Conservation (phyloP, 2,888 invertebrate genomes). For the Laothoe populi region DNA sequence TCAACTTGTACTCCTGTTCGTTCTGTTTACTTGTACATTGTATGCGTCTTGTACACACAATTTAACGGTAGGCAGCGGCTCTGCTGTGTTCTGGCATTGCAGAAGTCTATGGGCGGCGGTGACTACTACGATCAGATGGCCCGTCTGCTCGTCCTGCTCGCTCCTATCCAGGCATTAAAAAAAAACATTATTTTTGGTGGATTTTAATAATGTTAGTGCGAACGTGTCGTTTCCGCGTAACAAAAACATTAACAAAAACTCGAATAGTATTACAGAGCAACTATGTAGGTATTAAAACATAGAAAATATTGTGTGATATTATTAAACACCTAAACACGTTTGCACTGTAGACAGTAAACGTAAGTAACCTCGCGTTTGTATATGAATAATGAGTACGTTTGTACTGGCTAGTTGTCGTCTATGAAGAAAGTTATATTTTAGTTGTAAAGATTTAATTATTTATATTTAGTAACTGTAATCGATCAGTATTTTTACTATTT, state of each 20-base stretch:
- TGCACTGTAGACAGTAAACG: conserved; percentile 13
- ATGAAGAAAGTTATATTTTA: not conserved
- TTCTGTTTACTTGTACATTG: not conserved
- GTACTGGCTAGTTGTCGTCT: not conserved
- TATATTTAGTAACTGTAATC: conserved; percentile 40
- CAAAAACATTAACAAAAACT: not conserved
- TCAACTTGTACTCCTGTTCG: conserved; percentile 5
- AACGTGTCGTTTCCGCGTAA: conserved; percentile 20
- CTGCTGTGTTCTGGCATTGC: too few relatives aligned
- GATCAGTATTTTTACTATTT: conserved; percentile 63
- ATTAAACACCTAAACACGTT: conserved; percentile 7
- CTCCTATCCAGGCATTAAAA: too few relatives aligned
- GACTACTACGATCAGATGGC: too few relatives aligned
- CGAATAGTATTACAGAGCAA: conserved; percentile 19
- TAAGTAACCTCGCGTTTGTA: conserved; percentile 25
- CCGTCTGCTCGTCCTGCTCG: too few relatives aligned
- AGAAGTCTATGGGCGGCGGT: too few relatives aligned
- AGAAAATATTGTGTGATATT: conserved; percentile 19
- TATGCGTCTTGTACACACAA: conserved; percentile 3
- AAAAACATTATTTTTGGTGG: not conserved
- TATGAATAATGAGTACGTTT: conserved; percentile 13
- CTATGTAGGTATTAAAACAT: conserved; percentile 1
- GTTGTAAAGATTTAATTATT: conserved; percentile 38
- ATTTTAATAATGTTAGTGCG: not conserved
- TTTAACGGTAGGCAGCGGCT: too few relatives aligned